Percentiles rank a stretch among this genome's conserved stretches.
Conservation (phyloP, 2,888 invertebrate genomes). For the Seira ritae region DNA sequence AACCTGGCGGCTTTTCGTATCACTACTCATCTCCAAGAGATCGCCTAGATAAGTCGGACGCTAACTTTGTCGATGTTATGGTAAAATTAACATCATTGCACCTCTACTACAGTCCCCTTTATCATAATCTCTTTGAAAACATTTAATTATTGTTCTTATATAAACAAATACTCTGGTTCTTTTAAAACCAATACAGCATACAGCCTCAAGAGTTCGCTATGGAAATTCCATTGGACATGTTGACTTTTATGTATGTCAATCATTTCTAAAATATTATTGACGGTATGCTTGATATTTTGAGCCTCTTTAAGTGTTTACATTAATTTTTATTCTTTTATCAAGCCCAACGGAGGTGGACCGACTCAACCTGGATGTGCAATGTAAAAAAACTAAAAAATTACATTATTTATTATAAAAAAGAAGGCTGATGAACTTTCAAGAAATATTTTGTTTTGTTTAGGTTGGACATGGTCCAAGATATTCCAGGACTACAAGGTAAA, state of each 20-base stretch:
- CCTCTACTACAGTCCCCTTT: not conserved
- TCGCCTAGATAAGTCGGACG: constrained; percentile 63
- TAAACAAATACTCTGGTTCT: not conserved
- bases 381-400: not conserved
- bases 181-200: constrained; percentile 34
- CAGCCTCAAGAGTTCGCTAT: constrained; percentile 55
- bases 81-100: no score
- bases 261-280: not conserved
- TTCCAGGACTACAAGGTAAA: constrained; percentile 60
- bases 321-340: not conserved
- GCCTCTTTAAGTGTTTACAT: no score
- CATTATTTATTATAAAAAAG: no score
- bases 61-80: constrained; percentile 63
- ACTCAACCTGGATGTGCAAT: constrained; percentile 58
- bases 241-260: constrained; percentile 62
- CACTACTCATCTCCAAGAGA: constrained; percentile 56
- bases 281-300: not conserved
- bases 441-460: no score
- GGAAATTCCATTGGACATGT: constrained; percentile 62
- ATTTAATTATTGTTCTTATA: no score
- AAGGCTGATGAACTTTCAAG: no score
- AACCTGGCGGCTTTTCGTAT: constrained; percentile 65
- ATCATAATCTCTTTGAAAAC: no score
- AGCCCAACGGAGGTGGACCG: constrained; percentile 65
- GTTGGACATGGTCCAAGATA: constrained; percentile 55